phyloP scores from a whole-genome alignment of 2,888 invertebrate species.

The Limnephilus marmoratus region DNA sequence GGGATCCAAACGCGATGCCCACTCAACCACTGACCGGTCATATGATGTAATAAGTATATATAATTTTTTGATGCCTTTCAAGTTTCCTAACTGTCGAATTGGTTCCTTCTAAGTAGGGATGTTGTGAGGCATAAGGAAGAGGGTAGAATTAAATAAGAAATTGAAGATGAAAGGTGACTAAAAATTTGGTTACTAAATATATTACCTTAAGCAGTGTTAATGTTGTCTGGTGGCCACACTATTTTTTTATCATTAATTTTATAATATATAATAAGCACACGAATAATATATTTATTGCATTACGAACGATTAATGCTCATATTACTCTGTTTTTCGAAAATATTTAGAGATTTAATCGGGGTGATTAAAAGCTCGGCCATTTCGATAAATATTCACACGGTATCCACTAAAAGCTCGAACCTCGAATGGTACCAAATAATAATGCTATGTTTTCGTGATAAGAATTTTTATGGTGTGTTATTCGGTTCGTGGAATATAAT shows the following conservation, averaged over 20 bases:
- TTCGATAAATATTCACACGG: background rate
- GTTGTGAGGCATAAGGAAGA: too few relatives aligned
- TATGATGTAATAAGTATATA: too few relatives aligned
- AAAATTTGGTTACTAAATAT: too few relatives aligned
- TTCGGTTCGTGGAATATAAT: background rate
- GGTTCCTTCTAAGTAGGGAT: too few relatives aligned
- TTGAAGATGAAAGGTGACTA: too few relatives aligned
- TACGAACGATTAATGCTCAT: background rate
- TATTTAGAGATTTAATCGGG: slow-evolving; percentile 28
- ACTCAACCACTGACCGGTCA: too few relatives aligned
- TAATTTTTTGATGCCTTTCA: too few relatives aligned
- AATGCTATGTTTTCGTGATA: background rate
- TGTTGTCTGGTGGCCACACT: background rate
- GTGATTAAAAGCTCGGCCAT: background rate
- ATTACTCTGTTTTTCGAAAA: background rate
- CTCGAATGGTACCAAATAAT: background rate
- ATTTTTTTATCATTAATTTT: background rate
- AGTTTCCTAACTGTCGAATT: too few relatives aligned
- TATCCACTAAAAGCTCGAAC: background rate
- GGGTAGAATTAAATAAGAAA: too few relatives aligned
- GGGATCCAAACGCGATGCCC: too few relatives aligned
- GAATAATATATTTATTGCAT: background rate
- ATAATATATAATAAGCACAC: background rate
- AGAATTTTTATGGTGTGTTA: background rate
- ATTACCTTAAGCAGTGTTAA: too few relatives aligned